Evolutionary conservation across 2,888 invertebrate genomes (phyloP).

Genomic region (Scaptomyza flava): DNA sequence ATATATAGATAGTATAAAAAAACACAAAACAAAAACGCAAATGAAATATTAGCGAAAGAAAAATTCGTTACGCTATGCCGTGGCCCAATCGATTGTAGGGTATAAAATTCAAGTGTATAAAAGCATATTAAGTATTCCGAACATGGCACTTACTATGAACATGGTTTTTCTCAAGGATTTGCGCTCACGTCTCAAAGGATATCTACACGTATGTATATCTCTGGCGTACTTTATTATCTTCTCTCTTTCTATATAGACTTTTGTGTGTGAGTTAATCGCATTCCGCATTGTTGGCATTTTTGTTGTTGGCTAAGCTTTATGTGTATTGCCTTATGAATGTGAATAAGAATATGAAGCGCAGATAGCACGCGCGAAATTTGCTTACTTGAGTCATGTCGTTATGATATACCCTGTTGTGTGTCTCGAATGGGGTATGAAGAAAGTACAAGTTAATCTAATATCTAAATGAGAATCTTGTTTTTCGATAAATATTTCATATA

Average conservation of each 20-base stretch:
- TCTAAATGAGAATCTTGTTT: too few species aligned
- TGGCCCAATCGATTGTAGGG: conserved; percentile 12
- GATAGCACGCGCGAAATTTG: conserved; percentile 52
- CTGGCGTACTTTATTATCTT: not conserved
- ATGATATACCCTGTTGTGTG: conserved; percentile 22
- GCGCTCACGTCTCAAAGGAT: conserved; percentile 84
- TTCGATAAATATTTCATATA: too few species aligned
- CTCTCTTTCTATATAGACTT: not conserved
- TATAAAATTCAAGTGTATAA: conserved; percentile 7
- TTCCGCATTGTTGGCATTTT: conserved; percentile 18
- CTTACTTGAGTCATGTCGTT: conserved; percentile 44
- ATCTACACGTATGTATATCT: conserved; percentile 82
- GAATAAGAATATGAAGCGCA: conserved; percentile 32
- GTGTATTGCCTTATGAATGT: conserved; percentile 20
- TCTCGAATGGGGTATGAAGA: not conserved
- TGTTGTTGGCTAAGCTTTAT: conserved; percentile 18
- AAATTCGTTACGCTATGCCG: conserved; percentile 20
- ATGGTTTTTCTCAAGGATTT: conserved; percentile 84
- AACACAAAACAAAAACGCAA: not conserved
- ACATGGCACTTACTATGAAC: conserved; percentile 83
- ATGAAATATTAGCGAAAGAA: conserved; percentile 37
- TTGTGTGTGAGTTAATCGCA: conserved; percentile 13
- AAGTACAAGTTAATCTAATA: too few species aligned
- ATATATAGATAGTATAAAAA: conserved; percentile 15
- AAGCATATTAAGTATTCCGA: conserved; percentile 19